Percentiles rank a stretch among this genome's conserved stretches.
Conservation (phyloP, 2,888 invertebrate genomes). For the Synanthedon andrenaeformis region DNA sequence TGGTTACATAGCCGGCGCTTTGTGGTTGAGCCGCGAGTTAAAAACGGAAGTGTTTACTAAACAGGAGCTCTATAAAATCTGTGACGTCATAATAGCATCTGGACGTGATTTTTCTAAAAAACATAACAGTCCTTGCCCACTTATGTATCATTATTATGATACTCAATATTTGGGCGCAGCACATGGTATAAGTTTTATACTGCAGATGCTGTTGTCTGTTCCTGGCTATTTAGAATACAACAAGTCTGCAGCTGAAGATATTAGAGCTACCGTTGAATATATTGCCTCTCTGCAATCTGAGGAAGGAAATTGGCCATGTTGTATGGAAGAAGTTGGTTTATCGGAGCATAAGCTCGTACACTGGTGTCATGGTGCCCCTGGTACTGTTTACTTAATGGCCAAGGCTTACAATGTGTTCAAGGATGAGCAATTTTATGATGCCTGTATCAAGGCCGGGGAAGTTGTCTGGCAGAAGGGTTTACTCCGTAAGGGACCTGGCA, state of each 20-base stretch:
- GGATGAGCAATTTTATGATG: slow-evolving; percentile 77
- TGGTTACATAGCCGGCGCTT: slow-evolving; percentile 82
- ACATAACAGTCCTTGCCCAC: slow-evolving; percentile 71
- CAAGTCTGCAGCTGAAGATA: slow-evolving; percentile 63
- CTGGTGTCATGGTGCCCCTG: slow-evolving; percentile 93
- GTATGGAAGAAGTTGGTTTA: slow-evolving; percentile 75
- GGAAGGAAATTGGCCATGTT: slow-evolving; percentile 82
- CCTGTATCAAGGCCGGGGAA: slow-evolving; percentile 78
- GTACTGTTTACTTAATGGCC: slow-evolving; percentile 83
- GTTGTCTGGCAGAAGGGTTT: slow-evolving; percentile 87
- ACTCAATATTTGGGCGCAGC: slow-evolving; percentile 81
- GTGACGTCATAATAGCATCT: slow-evolving; percentile 76
- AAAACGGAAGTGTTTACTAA: slow-evolving; percentile 46
- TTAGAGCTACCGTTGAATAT: slow-evolving; percentile 76
- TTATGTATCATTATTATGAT: slow-evolving; percentile 84
- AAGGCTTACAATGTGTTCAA: slow-evolving; percentile 82
- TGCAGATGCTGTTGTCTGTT: slow-evolving; percentile 65
- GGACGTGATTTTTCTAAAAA: slow-evolving; percentile 76
- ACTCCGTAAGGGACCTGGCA: slow-evolving; percentile 87
- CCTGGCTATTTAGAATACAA: slow-evolving; percentile 69
- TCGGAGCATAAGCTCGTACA: slow-evolving; percentile 80
- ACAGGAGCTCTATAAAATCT: slow-evolving; percentile 72
- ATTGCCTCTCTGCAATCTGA: slow-evolving; percentile 74
- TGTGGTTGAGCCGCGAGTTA: slow-evolving; percentile 76
- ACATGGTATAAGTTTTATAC: slow-evolving; percentile 67